phyloP scores from a whole-genome alignment of 2,888 invertebrate genomes.

The Acanthosepion pharaonis region DNA sequence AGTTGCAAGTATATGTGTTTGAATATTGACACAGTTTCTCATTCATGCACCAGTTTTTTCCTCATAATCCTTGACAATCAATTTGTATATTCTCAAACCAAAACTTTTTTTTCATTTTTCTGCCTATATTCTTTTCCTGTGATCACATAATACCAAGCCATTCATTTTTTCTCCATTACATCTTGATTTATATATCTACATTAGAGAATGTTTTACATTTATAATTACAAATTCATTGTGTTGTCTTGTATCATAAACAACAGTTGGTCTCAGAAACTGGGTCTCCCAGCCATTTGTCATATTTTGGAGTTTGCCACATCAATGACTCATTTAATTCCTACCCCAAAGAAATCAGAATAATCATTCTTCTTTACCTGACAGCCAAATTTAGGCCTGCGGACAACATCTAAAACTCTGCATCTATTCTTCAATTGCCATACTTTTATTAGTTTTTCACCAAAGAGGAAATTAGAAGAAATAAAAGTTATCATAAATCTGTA shows the following conservation, averaged over 20 bases:
- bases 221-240: conserved; percentile 22
- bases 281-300: background rate
- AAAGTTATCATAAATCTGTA: background rate
- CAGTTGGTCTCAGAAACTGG: background rate
- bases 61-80: background rate
- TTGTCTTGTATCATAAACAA: conserved; percentile 9
- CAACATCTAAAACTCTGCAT: conserved; percentile 8
- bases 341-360: conserved; percentile 11
- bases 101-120: background rate
- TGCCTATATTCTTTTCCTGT: background rate
- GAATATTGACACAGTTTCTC: background rate
- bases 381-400: conserved; percentile 20
- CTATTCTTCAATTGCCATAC: background rate
- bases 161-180: conserved; percentile 20
- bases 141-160: conserved; percentile 11
- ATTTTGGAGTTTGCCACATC: background rate
- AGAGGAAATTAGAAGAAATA: conserved; percentile 18
- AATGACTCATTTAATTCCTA: conserved; percentile 21
- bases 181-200: conserved; percentile 33
- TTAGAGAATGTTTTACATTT: background rate
- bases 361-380: conserved; percentile 33
- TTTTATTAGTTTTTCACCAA: background rate
- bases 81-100: background rate
- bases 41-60: background rate
- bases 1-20: background rate